Percentiles rank a stretch among this genome's conserved stretches.
phyloP scores from a whole-genome alignment of 2,888 invertebrate species.

The Tetropium fuscum region DNA sequence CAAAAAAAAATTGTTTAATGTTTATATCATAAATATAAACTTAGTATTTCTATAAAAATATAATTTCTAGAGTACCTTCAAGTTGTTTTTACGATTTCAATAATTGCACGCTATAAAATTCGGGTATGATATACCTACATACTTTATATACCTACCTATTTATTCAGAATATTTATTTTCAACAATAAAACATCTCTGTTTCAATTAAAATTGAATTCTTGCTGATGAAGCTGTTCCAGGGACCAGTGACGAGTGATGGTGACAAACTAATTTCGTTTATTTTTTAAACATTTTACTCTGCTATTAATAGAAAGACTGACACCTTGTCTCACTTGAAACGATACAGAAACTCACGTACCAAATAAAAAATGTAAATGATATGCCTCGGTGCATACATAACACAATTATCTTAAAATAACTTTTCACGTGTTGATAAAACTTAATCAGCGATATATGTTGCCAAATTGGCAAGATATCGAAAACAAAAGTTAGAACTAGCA shows the following conservation, averaged over 20 bases:
- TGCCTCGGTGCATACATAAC: background rate
- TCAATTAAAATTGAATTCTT: no score
- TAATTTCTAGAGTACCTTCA: no score
- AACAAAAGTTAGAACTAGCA: slow-evolving; percentile 42
- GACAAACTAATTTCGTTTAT: background rate
- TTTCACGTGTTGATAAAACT: slow-evolving; percentile 11
- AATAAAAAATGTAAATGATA: background rate
- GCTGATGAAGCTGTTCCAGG: no score
- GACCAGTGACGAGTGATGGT: slow-evolving; percentile 10
- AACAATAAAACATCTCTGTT: no score
- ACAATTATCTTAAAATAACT: background rate
- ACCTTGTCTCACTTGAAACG: background rate
- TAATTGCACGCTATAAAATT: no score
- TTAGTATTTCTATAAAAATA: no score
- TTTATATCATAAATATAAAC: no score
- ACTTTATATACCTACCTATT: no score
- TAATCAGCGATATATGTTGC: slow-evolving; percentile 26
- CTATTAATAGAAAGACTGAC: slow-evolving; percentile 1
- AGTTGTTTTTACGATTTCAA: no score
- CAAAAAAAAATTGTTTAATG: no score
- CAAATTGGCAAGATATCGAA: slow-evolving; percentile 43
- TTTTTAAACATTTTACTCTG: slow-evolving; percentile 1
- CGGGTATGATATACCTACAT: no score
- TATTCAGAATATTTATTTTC: no score
- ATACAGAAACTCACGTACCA: background rate